phyloP scores from a whole-genome alignment of 2,797 vertebrate genomes.

The Tympanoctomys barrerae region DNA sequence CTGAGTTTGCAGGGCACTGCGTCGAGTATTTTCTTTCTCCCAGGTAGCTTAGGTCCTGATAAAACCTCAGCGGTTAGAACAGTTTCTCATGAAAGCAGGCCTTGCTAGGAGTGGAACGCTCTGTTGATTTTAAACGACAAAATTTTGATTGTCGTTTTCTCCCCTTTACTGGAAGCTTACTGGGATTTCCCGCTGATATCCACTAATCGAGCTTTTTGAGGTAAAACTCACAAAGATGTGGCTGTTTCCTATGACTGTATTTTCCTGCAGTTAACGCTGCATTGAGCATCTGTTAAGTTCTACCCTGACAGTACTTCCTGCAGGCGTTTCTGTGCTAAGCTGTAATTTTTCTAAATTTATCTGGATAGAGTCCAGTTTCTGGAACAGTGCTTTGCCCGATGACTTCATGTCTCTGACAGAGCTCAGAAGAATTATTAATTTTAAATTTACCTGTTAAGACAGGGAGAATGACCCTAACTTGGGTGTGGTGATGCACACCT shows the following conservation, averaged over 20 bases:
- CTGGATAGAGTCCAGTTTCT: not conserved
- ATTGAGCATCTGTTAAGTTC: not conserved
- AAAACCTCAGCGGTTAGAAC: not conserved
- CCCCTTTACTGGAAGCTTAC: not conserved
- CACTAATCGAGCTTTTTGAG: not conserved
- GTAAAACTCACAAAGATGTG: not conserved
- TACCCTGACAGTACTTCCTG: not conserved
- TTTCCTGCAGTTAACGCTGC: not conserved
- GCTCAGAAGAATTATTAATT: not conserved
- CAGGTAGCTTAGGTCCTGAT: not conserved
- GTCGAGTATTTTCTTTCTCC: not conserved
- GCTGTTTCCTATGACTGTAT: not conserved
- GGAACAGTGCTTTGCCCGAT: not conserved
- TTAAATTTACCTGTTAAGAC: not conserved
- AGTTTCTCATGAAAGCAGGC: not conserved
- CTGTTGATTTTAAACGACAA: not conserved
- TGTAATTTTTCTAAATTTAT: not conserved
- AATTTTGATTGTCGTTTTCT: not conserved
- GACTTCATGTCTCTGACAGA: not conserved
- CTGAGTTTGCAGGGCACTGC: not conserved
- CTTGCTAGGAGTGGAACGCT: not conserved
- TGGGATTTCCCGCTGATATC: not conserved
- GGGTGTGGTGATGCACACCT: too few species aligned
- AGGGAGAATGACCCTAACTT: not conserved
- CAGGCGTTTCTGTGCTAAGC: not conserved